A percentile compares a stretch with the other conserved stretches of the same genome.
phyloP scores from a whole-genome alignment of 1,140 invertebrate species.

The Drosophila tropicalis region DNA sequence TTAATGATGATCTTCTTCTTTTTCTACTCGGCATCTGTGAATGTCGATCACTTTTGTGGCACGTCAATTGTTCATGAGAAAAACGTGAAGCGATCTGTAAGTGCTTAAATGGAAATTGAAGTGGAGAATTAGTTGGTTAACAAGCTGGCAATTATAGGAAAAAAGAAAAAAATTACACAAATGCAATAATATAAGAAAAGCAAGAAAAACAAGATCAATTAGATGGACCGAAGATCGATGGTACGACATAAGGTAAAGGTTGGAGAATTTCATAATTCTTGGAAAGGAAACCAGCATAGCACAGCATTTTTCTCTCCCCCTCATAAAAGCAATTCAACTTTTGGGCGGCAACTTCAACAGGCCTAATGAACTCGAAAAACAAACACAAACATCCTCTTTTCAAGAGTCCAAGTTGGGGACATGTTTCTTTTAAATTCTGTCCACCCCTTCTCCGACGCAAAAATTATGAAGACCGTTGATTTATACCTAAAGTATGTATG shows the following conservation, averaged over 20 bases:
- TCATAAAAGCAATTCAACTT: constrained; percentile 10
- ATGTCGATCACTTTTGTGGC: constrained; percentile 12
- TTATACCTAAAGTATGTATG: constrained; percentile 49
- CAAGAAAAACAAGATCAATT: constrained; percentile 9
- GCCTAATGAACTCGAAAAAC: constrained; percentile 68
- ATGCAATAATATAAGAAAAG: background rate
- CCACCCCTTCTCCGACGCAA: constrained; percentile 19
- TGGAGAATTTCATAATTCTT: background rate
- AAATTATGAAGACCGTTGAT: constrained; percentile 72
- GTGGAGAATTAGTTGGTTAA: constrained; percentile 12
- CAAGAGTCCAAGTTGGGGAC: constrained; percentile 32
- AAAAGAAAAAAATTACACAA: background rate
- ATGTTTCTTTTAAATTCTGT: constrained; percentile 25
- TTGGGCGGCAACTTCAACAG: constrained; percentile 32
- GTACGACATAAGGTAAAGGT: background rate
- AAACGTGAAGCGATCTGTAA: background rate
- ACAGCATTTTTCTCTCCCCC: background rate
- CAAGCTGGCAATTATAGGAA: constrained; percentile 9
- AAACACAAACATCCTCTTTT: constrained; percentile 69
- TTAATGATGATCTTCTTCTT: constrained; percentile 28
- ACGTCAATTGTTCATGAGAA: constrained; percentile 1
- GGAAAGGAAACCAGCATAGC: background rate
- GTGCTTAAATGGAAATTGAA: constrained; percentile 19
- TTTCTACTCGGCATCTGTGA: constrained; percentile 23
- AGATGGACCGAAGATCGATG: constrained; percentile 2